Base-by-base conservation (phyloP, 2,113 vertebrate genomes). In the Alethe diademata region DNA sequence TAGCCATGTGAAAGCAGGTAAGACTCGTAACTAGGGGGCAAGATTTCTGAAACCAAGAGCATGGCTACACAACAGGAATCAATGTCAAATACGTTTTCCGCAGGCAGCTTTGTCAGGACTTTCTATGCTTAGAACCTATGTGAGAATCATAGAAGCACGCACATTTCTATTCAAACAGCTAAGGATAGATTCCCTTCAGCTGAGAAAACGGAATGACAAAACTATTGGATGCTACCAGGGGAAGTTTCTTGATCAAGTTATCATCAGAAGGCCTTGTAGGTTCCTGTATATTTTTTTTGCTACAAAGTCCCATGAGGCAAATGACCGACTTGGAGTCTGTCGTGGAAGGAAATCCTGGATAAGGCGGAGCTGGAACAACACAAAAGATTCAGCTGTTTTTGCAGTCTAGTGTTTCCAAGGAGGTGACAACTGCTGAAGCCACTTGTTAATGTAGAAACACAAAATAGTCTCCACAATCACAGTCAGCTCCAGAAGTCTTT, bases 71-170 rank as follows among this genome's bases (percentile, higher is more conserved):
- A 66, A 17, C 4, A 58, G 48, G 40, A 92, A 72, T 8, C 88
- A 9, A 56, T 1, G 1, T 60, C 19, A 75, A 29, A 9, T 19
- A 40, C 24, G 4, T 84, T 85, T 78, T 85, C 18, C 51, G 3
- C 28, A 14, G 25, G 23, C 17, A 54, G 6, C 25, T 64, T 19
- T 76, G 22, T 23, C 47, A 78, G 20, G 7, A 3, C 13, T 91
- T 45, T 72, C 57, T 53, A 4, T 6, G 3, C 40, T 76, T 40
- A 40, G 65, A 74, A 8, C 2, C 8, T 2, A 1, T 8, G 23
- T 48, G 43, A 45, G 31, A 50, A 38, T 69, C 53, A 57, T 12
- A 26, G 36, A 57, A 54, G 7, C 14, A 47, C 0, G 0, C 10
- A 53, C 12, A 19, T 65, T 86, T 82, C 50, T 69, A 14, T 57